Base-by-base conservation (phyloP, 2,888 invertebrate genomes). In the Apeira syringaria region DNA sequence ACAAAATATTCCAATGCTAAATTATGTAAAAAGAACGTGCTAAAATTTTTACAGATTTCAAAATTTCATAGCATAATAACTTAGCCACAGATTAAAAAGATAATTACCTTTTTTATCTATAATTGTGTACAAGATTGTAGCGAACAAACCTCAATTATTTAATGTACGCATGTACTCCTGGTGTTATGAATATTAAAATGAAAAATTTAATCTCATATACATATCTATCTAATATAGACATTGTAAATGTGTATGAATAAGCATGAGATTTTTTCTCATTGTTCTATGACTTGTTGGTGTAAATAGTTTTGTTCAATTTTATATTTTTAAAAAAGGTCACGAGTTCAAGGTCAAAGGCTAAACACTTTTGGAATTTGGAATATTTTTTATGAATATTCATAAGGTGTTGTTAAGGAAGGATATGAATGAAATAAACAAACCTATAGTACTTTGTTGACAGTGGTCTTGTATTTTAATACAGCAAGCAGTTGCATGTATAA, bases 221-320 rank as follows among this genome's bases (percentile, higher is more conserved):
- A n/a, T n/a, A n/a, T n/a, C n/a, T 5, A 56, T 56, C 42, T 56
- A 54, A 56, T 59, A 55, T 48, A 55, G 47, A 53, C 54, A 49
- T 56, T 53, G 47, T 50, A 40, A 31, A 32, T 30, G 34, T 30
- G 18, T 44, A 56, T 60, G 53, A 56, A 63, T 59, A 60, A 36
- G 38, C 50, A 56, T 50, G 28, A 49, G 36, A 29, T 45, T 42
- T 38, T 36, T 40, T 39, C 41, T 42, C 34, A 41, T 45, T 50
- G 43, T 46, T 48, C 36, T 15, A 18, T 30, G 18, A 7, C 20
- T 3, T 9, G 20, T 5, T 2, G 12, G 9, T 32, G 18, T 37
- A 7, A 6, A 20, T 15, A 32, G n/a, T 25, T 32, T 37, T 32
- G n/a, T n/a, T n/a, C n/a, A 15, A 22, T 18, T 5, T 26, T 37